These are phyloP conservation scores for Tholera decimalis DNA, from an alignment of 2,888 invertebrate genomes.

Conservation along the genomic window DNA sequence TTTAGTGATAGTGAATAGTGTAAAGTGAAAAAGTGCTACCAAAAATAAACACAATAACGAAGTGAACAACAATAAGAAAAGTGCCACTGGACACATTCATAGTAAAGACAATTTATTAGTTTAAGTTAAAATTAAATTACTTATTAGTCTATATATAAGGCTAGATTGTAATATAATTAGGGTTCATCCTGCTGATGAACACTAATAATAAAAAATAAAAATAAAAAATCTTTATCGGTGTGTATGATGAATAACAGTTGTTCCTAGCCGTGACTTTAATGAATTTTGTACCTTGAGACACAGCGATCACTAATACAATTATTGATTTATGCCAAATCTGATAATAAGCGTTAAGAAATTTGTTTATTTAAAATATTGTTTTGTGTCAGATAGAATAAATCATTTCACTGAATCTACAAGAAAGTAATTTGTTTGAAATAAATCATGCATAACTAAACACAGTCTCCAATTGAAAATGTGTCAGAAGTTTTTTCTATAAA, in stretches of 20 bases:
- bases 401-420: constrained; percentile 19
- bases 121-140: no score
- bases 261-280: not conserved
- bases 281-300: not conserved
- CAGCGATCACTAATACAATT: not conserved
- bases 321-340: constrained; percentile 3
- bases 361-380: constrained; percentile 15
- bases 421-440: constrained; percentile 43
- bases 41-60: no score
- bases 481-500: constrained; percentile 29
- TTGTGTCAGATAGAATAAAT: constrained; percentile 40
- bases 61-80: no score
- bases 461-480: constrained; percentile 29
- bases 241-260: constrained; percentile 11
- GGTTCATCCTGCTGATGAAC: no score
- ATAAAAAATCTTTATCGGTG: not conserved
- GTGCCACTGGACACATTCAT: no score
- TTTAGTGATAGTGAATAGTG: no score
- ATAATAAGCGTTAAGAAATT: constrained; percentile 2
- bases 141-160: no score
- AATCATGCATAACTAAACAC: constrained; percentile 31
- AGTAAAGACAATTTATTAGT: no score
- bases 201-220: no score
- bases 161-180: no score
- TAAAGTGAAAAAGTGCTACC: no score